phyloP scores from a whole-genome alignment of 2,113 vertebrate genomes.

The Equus przewalskii region DNA sequence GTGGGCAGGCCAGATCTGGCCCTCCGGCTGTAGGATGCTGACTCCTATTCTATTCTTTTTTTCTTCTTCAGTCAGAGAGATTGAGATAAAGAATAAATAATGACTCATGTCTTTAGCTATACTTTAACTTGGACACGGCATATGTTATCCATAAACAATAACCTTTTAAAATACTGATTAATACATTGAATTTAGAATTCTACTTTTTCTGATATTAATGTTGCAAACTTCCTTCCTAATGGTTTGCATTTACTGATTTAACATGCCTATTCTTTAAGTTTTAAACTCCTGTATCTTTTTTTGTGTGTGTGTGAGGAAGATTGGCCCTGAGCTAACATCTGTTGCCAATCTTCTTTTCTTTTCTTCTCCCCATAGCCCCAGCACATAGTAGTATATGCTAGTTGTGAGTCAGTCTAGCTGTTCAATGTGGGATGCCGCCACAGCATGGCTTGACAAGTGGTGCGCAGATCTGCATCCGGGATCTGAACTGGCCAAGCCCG shows the following conservation, averaged over 20 bases:
- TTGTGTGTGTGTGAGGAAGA: too few relatives aligned
- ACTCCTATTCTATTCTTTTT: background rate
- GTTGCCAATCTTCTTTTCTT: too few relatives aligned
- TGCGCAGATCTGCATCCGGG: too few relatives aligned
- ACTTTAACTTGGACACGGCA: background rate
- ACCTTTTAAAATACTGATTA: background rate
- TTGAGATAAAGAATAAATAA: background rate
- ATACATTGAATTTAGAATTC: background rate
- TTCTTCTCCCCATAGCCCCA: too few relatives aligned
- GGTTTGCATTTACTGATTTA: background rate
- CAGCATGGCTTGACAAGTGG: too few relatives aligned
- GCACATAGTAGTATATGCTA: too few relatives aligned
- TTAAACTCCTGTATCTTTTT: background rate
- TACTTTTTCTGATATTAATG: background rate
- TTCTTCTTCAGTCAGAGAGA: background rate
- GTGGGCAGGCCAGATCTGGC: background rate
- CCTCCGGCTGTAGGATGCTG: background rate
- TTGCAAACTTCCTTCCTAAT: background rate
- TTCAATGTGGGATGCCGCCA: too few relatives aligned
- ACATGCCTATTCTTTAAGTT: background rate
- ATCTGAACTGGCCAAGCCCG: too few relatives aligned
- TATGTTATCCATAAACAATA: background rate
- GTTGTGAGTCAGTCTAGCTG: too few relatives aligned
- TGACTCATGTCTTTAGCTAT: background rate
- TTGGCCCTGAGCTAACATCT: too few relatives aligned